Conservation (phyloP, 2,113 vertebrate genomes). For the Craseonycteris thonglongyai region DNA sequence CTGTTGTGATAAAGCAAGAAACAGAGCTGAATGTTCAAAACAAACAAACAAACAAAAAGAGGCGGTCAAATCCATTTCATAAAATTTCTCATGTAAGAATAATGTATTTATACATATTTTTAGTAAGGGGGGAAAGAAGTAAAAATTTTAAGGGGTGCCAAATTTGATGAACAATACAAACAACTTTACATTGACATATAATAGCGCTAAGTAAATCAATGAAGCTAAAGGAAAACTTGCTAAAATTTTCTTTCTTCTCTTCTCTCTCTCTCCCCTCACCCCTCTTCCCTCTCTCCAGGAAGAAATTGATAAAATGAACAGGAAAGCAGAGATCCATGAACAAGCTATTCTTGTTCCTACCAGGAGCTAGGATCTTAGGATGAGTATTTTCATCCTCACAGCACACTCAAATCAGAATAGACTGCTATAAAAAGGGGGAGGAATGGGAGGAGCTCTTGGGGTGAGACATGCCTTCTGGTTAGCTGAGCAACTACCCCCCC, state of each 20-base stretch:
- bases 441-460: background rate
- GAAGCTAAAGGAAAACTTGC: constrained; percentile 8
- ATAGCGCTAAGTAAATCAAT: background rate
- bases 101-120: background rate
- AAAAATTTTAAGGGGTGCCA: background rate
- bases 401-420: constrained; percentile 11
- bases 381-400: constrained; percentile 27
- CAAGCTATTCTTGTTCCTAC: background rate
- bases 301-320: constrained; percentile 7
- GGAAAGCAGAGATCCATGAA: background rate
- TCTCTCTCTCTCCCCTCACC: background rate
- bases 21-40: background rate
- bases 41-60: background rate
- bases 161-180: constrained; percentile 2
- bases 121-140: background rate
- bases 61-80: background rate
- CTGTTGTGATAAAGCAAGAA: constrained; percentile 21
- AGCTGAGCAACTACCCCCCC: background rate
- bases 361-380: background rate
- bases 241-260: background rate
- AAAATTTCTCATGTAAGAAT: constrained; percentile 5
- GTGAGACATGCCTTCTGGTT: constrained; percentile 18
- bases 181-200: constrained; percentile 1
- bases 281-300: background rate
- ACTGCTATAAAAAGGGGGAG: constrained; percentile 5